phyloP scores from a whole-genome alignment of 2,888 invertebrate species.

The Drosophila tripunctata region DNA sequence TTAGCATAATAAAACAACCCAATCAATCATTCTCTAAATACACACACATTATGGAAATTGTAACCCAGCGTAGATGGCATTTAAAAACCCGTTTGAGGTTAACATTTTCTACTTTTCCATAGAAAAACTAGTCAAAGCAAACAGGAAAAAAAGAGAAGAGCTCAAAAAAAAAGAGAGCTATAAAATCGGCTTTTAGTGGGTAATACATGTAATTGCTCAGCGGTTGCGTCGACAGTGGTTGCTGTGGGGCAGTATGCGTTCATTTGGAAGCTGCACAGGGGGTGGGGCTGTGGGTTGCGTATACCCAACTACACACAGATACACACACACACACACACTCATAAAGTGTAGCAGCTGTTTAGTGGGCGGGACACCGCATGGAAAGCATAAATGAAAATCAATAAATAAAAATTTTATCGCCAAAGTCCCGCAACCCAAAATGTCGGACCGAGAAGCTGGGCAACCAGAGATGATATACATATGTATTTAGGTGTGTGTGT shows the following conservation, averaged over 20 bases:
- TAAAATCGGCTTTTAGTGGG: conserved; percentile 45
- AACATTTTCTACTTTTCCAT: conserved; percentile 10
- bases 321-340: not conserved
- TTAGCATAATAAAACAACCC: not conserved
- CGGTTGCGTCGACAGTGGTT: conserved; percentile 16
- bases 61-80: not conserved
- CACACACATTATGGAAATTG: not conserved
- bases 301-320: not conserved
- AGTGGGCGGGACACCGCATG: conserved; percentile 55
- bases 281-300: no score
- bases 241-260: conserved; percentile 1
- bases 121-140: no score
- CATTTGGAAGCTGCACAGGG: conserved; percentile 17
- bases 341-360: conserved; percentile 71
- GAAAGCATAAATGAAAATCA: conserved; percentile 73
- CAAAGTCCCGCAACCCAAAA: conserved; percentile 29
- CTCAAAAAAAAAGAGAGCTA: conserved; percentile 16
- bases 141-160: not conserved
- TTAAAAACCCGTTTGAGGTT: not conserved
- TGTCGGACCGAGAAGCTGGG: not conserved
- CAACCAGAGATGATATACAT: conserved; percentile 1
- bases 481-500: conserved; percentile 6
- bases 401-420: conserved; percentile 73
- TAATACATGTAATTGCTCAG: conserved; percentile 52
- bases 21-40: not conserved